These are phyloP conservation scores for Scaptomyza parva DNA, from an alignment of 2,888 invertebrate genomes.

Conservation along the genomic window DNA sequence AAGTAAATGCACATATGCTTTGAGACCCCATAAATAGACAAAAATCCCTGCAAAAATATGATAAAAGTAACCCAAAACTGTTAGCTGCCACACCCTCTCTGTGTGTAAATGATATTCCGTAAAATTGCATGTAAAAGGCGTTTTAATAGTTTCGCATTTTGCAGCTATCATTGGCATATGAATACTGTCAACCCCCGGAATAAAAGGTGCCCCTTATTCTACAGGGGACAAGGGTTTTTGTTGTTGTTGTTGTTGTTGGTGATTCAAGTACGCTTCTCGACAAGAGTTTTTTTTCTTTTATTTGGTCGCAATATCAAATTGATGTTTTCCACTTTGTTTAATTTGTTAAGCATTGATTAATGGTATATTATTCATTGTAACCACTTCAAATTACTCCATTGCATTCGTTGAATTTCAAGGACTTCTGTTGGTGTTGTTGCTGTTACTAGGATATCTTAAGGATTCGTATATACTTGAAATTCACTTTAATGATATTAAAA, in stretches of 20 bases:
- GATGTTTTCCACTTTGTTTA: constrained; percentile 83
- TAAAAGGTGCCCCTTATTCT: constrained; percentile 6
- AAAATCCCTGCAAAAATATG: constrained; percentile 49
- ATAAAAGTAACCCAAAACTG: constrained; percentile 49
- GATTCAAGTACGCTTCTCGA: constrained; percentile 4
- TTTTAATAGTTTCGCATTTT: constrained; percentile 65
- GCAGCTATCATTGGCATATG: constrained; percentile 65
- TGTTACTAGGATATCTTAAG: background rate
- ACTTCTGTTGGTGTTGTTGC: background rate
- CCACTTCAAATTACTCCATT: constrained; percentile 29
- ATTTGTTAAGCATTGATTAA: constrained; percentile 82
- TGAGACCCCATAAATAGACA: constrained; percentile 22
- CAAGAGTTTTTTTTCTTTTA: constrained; percentile 12
- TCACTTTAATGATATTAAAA: background rate
- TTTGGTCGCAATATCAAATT: constrained; percentile 62
- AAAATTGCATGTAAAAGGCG: constrained; percentile 64
- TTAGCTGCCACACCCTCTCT: constrained; percentile 37
- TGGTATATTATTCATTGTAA: constrained; percentile 79
- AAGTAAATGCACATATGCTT: constrained; percentile 24
- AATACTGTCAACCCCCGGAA: constrained; percentile 54
- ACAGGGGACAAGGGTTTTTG: constrained; percentile 28
- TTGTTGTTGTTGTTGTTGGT: constrained; percentile 16
- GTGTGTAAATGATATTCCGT: constrained; percentile 17
- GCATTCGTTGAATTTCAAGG: background rate
- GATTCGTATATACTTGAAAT: background rate